Base-by-base conservation (phyloP, 2,888 invertebrate genomes). In the Leucoptera coffeella region DNA sequence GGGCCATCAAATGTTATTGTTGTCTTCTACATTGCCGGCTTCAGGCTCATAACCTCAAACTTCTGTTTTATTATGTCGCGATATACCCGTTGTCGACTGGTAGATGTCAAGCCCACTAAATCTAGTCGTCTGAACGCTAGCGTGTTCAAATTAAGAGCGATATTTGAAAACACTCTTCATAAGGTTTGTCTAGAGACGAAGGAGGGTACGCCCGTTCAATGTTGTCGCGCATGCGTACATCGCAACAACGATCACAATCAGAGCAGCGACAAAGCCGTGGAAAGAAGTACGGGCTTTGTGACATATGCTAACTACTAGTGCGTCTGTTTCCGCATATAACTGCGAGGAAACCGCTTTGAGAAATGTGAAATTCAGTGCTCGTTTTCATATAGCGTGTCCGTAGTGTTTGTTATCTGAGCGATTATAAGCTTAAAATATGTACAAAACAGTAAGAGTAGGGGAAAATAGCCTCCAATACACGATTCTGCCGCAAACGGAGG, bases 391-490 rank as follows among this genome's bases (percentile, higher is more conserved):
- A n/a, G n/a, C n/a, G n/a, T n/a, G n/a, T n/a, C n/a, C n/a, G n/a
- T n/a, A n/a, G n/a, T n/a, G n/a, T n/a, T n/a, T n/a, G n/a, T n/a
- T n/a, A n/a, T n/a, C n/a, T n/a, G 17, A 17, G 6, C 9, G 6
- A 17, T 17, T 45, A 49, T 43, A 35, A 41, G 37, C 45, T 30
- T 41, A 40, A 42, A 64, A 44, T 42, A 83, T 83, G 83, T 82
- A 82, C 61, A 83, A 82, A 61, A 82, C 82, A 39, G 82, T 82
- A 49, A 65, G 81, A 35, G 82, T 82, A 51, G 82, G 82, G 34
- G 82, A 83, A 51, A 80, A 81, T 42, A 80, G 81, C 46, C 73
- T 83, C 40, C 82, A 82, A 47, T 83, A 83, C 54, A 82, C 82
- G 39, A 82, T 83, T 41, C 67, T 83, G 35, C 82, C 82, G 31